Conservation (phyloP, 2,113 vertebrate species). For the Melanotaenia duboulayi region DNA sequence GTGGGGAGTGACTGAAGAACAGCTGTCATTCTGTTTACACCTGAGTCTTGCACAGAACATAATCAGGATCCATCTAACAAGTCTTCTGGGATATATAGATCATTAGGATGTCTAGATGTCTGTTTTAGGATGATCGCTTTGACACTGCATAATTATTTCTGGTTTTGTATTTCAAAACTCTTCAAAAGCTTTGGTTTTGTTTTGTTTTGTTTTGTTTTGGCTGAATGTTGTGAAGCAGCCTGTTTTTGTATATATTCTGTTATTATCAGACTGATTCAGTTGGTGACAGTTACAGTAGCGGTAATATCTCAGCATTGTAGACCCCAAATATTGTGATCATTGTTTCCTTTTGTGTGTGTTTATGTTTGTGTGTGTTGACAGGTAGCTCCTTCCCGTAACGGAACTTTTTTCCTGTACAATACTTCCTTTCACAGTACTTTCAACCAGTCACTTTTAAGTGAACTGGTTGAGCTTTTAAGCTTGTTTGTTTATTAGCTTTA, state of each 20-base stretch:
- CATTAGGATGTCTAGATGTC: slow-evolving; percentile 7
- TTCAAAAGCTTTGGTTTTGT: no score
- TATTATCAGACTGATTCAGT: slow-evolving; percentile 28
- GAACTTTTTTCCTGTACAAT: slow-evolving; percentile 4
- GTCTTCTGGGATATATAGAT: slow-evolving; percentile 28
- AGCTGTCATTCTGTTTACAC: slow-evolving; percentile 59
- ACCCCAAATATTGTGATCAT: slow-evolving; percentile 42
- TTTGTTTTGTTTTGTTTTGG: no score
- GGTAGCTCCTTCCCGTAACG: slow-evolving; percentile 42
- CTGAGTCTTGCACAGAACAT: slow-evolving; percentile 25
- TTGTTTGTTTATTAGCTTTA: slow-evolving; percentile 13
- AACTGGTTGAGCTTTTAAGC: slow-evolving; percentile 18
- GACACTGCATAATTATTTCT: slow-evolving; percentile 24
- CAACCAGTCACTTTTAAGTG: slow-evolving; percentile 15
- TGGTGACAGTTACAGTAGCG: slow-evolving; percentile 11
- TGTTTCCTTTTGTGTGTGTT: slow-evolving; percentile 14
- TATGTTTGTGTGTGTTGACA: slow-evolving; percentile 25
- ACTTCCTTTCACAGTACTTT: slow-evolving; percentile 3
- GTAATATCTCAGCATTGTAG: not conserved
- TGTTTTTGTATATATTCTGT: slow-evolving; percentile 47
- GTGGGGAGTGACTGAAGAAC: slow-evolving; percentile 43
- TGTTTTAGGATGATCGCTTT: slow-evolving; percentile 32
- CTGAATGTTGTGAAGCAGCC: slow-evolving; percentile 34
- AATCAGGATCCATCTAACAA: slow-evolving; percentile 8
- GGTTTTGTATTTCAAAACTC: not conserved